Base-by-base conservation (phyloP, 2,888 invertebrate species). In the Pseudococcus longispinus region DNA sequence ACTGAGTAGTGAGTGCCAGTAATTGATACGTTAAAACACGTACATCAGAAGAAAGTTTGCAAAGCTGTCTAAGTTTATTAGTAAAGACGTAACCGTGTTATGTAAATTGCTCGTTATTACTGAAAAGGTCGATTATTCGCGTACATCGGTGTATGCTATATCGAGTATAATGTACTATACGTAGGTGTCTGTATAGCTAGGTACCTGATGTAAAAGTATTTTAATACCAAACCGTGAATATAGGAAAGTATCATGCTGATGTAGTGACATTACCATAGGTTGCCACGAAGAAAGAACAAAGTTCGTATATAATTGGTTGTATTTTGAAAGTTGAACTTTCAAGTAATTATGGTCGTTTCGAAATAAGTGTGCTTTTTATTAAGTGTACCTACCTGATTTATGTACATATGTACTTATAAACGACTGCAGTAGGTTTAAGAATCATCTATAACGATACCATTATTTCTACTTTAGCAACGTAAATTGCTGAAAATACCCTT, bases 31-130 rank as follows among this genome's bases (percentile, higher is more conserved):
- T 80, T 80, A 80, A 80, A 80, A 80, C 77, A 80, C 77, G 77
- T 80, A 80, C 77, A 80, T 80, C 77, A 80, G 77, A 37, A 42
- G 37, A 42, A 80, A 80, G 77, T 80, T 80, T 42, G 42, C 77
- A 80, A 80, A 80, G 77, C 77, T 80, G 77, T 80, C 77, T 80
- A 80, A 80, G 77, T 80, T 80, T 80, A 80, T 80, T 80, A 80
- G 77, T 80, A 42, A 80, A 80, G 77, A 80, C 77, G 77, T 80
- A 80, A 80, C 77, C 37, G 42, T 80, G 77, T 80, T 80, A 80
- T 80, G 77, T 80, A 80, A 80, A 80, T 80, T 80, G 77, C 42
- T 37, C 77, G 77, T 80, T 80, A 42, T 80, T 80, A 80, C 42
- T 9, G 37, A 20, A 20, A 80, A 80, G 77, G 77, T 80, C 77